Conservation (phyloP, 2,113 vertebrate species). For the Ramphastos sulfuratus region DNA sequence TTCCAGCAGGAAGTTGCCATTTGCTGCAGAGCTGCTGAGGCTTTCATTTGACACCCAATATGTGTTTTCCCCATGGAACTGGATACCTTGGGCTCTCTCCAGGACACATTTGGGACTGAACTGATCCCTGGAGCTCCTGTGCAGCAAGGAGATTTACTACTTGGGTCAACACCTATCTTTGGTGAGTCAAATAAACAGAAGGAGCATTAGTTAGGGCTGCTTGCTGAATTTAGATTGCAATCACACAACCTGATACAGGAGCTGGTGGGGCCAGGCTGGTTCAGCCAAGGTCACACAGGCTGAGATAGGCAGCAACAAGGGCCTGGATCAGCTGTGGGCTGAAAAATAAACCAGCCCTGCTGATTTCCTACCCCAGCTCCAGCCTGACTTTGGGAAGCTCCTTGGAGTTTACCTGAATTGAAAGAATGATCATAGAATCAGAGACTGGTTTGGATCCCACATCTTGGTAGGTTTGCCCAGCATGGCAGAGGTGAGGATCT, state of each 20-base stretch:
- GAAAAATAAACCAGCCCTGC: neutral
- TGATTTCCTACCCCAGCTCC: neutral
- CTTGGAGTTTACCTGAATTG: neutral
- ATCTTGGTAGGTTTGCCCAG: neutral
- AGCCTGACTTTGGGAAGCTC: neutral
- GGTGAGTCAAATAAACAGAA: conserved; percentile 39
- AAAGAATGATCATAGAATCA: too few relatives aligned
- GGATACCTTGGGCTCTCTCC: conserved; percentile 52
- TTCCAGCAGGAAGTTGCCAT: conserved; percentile 62
- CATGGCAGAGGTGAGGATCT: neutral
- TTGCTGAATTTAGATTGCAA: conserved; percentile 53
- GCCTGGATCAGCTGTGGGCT: neutral
- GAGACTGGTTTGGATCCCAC: too few relatives aligned
- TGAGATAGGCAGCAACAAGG: neutral
- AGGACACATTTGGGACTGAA: conserved; percentile 55
- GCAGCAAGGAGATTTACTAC: conserved; percentile 47
- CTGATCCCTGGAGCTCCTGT: conserved; percentile 47
- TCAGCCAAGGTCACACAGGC: neutral
- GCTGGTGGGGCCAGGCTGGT: conserved; percentile 3
- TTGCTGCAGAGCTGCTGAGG: conserved; percentile 36
- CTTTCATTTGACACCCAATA: conserved; percentile 60
- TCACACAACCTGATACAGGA: conserved; percentile 10
- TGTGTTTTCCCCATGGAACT: conserved; percentile 62
- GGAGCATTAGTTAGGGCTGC: conserved; percentile 23
- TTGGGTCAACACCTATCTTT: neutral